These are phyloP conservation scores for Pipa parva DNA, from an alignment of 2,113 vertebrate species.

Conservation along the genomic window DNA sequence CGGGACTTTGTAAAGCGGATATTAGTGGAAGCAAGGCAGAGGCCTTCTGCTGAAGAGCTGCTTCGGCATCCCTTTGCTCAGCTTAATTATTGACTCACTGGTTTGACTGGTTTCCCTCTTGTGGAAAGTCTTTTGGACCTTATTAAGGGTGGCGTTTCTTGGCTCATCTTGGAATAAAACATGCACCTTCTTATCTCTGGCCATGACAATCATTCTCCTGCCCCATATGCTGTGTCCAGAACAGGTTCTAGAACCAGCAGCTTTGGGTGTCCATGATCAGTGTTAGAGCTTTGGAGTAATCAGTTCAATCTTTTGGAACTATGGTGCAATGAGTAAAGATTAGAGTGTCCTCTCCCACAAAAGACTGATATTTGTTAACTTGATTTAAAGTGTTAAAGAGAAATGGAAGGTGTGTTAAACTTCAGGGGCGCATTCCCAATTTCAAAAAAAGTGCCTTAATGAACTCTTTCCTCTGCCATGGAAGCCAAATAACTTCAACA, in stretches of 20 bases:
- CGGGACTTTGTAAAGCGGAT: constrained; percentile 94
- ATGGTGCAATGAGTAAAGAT: background rate
- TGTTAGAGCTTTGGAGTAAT: constrained; percentile 31
- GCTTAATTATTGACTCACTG: constrained; percentile 70
- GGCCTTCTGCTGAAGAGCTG: constrained; percentile 91
- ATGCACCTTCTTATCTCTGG: background rate
- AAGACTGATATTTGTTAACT: background rate
- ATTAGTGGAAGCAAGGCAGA: constrained; percentile 91
- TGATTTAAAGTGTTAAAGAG: background rate
- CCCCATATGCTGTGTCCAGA: constrained; percentile 16
- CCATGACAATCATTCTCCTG: constrained; percentile 25
- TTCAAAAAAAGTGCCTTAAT: constrained; percentile 28
- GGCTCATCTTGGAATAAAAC: background rate
- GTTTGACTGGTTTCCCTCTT: background rate
- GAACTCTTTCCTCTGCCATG: constrained; percentile 7
- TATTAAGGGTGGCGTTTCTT: background rate
- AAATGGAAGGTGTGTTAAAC: background rate
- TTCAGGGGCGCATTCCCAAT: background rate
- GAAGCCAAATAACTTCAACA: background rate
- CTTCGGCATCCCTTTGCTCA: constrained; percentile 94
- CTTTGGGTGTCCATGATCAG: constrained; percentile 6
- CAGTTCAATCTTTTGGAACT: constrained; percentile 7
- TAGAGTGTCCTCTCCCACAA: background rate
- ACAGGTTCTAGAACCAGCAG: constrained; percentile 21
- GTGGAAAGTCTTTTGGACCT: background rate